These are phyloP conservation scores for Agonopterix subpropinquella DNA, from an alignment of 2,888 invertebrate genomes.

Conservation along the genomic window DNA sequence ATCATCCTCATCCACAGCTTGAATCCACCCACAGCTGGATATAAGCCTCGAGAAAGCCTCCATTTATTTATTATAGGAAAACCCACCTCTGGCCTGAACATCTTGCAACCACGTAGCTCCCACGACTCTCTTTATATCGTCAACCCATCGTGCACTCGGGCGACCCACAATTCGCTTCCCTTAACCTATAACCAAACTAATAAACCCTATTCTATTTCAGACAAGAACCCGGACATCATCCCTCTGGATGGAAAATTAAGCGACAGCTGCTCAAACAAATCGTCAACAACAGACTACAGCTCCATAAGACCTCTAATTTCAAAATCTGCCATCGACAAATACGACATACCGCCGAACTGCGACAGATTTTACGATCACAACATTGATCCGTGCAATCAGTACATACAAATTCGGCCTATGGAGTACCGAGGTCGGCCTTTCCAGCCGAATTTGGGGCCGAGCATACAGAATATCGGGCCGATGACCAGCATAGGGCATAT, in stretches of 20 bases:
- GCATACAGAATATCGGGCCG: constrained; percentile 41
- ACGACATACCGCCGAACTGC: constrained; percentile 47
- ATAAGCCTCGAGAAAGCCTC: no score
- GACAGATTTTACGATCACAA: constrained; percentile 57
- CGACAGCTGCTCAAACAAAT: constrained; percentile 65
- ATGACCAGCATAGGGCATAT: constrained; percentile 37
- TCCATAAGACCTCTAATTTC: constrained; percentile 59
- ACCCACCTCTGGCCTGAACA: no score
- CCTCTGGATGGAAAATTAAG: constrained; percentile 67
- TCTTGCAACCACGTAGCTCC: no score
- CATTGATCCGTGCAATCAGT: constrained; percentile 54
- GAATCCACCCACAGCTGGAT: no score
- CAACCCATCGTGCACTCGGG: no score
- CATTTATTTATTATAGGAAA: no score
- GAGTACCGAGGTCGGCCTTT: constrained; percentile 50
- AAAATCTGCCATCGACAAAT: constrained; percentile 52
- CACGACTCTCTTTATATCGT: no score
- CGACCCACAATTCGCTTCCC: no score
- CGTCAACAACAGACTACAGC: constrained; percentile 62
- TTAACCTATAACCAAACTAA: not conserved
- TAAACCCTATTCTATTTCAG: constrained; percentile 28
- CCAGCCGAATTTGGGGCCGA: constrained; percentile 16
- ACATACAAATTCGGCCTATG: constrained; percentile 55
- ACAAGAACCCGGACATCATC: constrained; percentile 71
- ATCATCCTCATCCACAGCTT: no score